A percentile compares a stretch with the other conserved stretches of the same genome.
Conservation (phyloP, 2,113 vertebrate species). For the Anser cygnoides region DNA sequence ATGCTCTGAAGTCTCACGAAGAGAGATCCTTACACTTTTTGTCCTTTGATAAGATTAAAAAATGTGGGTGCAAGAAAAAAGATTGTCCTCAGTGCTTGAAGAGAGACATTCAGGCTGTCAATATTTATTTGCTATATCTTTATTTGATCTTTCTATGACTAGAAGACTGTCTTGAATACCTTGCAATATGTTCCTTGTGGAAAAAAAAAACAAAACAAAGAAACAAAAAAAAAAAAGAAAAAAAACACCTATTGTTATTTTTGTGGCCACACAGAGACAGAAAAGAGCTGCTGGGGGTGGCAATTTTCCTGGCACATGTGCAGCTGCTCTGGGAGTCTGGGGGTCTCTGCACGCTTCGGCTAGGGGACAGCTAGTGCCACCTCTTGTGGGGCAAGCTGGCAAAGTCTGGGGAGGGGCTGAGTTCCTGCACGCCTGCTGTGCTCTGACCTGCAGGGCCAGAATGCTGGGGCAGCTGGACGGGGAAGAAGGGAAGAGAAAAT, state of each 20-base stretch:
- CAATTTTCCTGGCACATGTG: background rate
- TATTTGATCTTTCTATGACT: background rate
- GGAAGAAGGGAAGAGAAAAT: background rate
- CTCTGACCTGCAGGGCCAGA: background rate
- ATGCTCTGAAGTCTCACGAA: background rate
- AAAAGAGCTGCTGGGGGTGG: background rate
- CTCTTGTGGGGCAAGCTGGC: background rate
- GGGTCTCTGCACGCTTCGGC: fast-evolving
- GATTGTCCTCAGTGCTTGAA: background rate
- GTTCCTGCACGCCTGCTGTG: fast-evolving
- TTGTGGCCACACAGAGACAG: fast-evolving
- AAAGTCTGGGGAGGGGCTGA: background rate
- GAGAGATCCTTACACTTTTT: background rate
- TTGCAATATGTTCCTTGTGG: background rate
- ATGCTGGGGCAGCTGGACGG: no score
- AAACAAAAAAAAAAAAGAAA: background rate
- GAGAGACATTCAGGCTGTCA: background rate
- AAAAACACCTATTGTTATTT: background rate
- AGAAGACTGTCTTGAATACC: background rate
- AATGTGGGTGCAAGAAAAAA: fast-evolving
- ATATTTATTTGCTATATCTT: background rate
- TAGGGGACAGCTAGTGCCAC: background rate
- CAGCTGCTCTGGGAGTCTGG: background rate
- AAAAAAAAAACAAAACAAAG: background rate
- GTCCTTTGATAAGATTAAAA: background rate